phyloP scores from a whole-genome alignment of 1,140 invertebrate species.

The Thaumatotibia leucotreta region DNA sequence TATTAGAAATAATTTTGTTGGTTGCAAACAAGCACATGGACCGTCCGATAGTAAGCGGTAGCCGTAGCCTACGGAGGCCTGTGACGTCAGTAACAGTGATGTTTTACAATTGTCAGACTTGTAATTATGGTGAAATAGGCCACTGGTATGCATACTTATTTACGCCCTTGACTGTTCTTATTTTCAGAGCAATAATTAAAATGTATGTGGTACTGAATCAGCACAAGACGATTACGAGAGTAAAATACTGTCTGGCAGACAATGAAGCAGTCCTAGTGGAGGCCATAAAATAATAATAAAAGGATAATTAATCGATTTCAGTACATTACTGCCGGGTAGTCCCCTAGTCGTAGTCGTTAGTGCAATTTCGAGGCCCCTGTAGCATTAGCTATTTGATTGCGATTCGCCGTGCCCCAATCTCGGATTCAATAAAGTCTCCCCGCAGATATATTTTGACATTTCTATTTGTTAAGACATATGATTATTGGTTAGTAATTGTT shows the following conservation, averaged over 20 bases:
- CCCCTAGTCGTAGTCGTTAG: conserved; percentile 35
- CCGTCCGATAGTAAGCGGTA: too few species aligned
- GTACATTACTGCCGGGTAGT: conserved; percentile 53
- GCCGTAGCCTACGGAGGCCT: too few species aligned
- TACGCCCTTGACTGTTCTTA: too few species aligned
- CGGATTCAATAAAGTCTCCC: conserved; percentile 64
- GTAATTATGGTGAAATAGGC: too few species aligned
- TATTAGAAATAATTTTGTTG: too few species aligned
- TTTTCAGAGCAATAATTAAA: too few species aligned
- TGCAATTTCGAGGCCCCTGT: conserved; percentile 37
- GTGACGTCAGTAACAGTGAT: too few species aligned
- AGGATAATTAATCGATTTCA: conserved; percentile 69
- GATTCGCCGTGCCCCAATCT: conserved; percentile 39
- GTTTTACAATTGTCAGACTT: too few species aligned
- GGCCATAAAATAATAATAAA: conserved; percentile 73
- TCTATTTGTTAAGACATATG: conserved; percentile 66
- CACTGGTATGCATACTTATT: too few species aligned
- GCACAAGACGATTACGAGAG: conserved; percentile 6
- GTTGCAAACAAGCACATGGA: too few species aligned
- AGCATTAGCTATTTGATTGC: conserved; percentile 64
- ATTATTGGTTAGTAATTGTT: conserved; percentile 62
- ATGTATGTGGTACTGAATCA: neutral
- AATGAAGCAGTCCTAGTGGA: conserved; percentile 32
- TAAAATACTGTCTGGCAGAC: conserved; percentile 37
- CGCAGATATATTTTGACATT: conserved; percentile 64